These are phyloP conservation scores for Eleutherodactylus coqui DNA, from an alignment of 2,797 vertebrate genomes.

Conservation along the genomic window DNA sequence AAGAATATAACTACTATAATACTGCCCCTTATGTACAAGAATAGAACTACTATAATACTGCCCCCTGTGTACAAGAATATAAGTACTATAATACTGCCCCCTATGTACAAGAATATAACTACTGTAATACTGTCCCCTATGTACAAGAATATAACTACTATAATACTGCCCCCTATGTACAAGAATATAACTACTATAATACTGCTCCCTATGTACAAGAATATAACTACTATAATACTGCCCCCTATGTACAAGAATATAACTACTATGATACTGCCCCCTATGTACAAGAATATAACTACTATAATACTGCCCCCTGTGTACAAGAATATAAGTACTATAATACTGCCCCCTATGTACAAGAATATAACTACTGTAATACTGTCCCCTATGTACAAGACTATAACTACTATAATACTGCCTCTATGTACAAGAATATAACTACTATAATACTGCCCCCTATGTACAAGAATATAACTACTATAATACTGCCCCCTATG, in stretches of 20 bases:
- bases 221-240: conserved; percentile 15
- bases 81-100: conserved; percentile 9
- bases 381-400: conserved; percentile 3
- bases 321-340: conserved; percentile 2
- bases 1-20: background rate
- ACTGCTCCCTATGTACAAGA: conserved; percentile 1
- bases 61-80: conserved; percentile 9
- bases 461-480: conserved; percentile 17
- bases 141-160: conserved; percentile 22
- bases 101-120: conserved; percentile 17
- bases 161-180: background rate
- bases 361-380: conserved; percentile 17
- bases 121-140: conserved; percentile 14
- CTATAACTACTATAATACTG: conserved; percentile 23
- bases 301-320: conserved; percentile 4
- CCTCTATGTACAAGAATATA: conserved; percentile 2
- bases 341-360: conserved; percentile 15
- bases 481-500: conserved; percentile 4
- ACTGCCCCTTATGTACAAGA: conserved; percentile 1
- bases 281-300: conserved; percentile 12
- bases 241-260: conserved; percentile 11
- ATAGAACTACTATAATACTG: conserved; percentile 17
- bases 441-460: conserved; percentile 7
- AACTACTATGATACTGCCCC: conserved; percentile 8
- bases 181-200: conserved; percentile 8